Conservation (phyloP, 2,797 vertebrate genomes). For the Sebastes miniatus region DNA sequence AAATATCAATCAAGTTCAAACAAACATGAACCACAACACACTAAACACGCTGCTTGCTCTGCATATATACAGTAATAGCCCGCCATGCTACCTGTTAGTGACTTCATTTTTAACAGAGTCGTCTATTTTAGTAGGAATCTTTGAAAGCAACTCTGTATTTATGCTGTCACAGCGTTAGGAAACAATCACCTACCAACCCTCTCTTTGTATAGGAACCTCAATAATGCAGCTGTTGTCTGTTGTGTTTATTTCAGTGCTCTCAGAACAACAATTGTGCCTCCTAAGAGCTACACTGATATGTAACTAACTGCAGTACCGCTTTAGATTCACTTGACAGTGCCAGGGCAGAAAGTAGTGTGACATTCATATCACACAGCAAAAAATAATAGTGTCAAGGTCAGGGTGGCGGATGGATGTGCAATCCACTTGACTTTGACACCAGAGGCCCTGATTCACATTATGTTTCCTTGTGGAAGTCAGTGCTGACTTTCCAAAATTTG, state of each 20-base stretch:
- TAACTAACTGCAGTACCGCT: not conserved
- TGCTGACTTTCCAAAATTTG: not conserved
- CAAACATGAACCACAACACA: not conserved
- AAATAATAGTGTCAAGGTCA: not conserved
- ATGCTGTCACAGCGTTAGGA: not conserved
- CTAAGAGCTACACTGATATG: not conserved
- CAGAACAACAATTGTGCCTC: not conserved
- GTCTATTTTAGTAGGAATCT: not conserved
- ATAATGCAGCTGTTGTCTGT: not conserved
- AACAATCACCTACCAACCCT: not conserved
- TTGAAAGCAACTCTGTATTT: not conserved
- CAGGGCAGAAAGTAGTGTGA: not conserved
- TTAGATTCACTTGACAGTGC: not conserved
- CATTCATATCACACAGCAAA: not conserved
- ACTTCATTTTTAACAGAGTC: not conserved
- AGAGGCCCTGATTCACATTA: not conserved
- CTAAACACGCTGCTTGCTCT: not conserved
- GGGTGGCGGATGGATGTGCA: not conserved
- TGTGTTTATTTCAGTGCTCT: not conserved
- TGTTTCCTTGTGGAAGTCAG: not conserved
- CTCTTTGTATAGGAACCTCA: not conserved
- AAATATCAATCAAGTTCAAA: conserved; percentile 12
- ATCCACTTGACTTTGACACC: not conserved
- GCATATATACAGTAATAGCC: not conserved
- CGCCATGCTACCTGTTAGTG: not conserved